A percentile compares a stretch with the other conserved stretches of the same genome.
These are phyloP conservation scores for Astreopora myriophthalma DNA, from an alignment of 64 coral and sea anemone genomes.

Conservation along the genomic window DNA sequence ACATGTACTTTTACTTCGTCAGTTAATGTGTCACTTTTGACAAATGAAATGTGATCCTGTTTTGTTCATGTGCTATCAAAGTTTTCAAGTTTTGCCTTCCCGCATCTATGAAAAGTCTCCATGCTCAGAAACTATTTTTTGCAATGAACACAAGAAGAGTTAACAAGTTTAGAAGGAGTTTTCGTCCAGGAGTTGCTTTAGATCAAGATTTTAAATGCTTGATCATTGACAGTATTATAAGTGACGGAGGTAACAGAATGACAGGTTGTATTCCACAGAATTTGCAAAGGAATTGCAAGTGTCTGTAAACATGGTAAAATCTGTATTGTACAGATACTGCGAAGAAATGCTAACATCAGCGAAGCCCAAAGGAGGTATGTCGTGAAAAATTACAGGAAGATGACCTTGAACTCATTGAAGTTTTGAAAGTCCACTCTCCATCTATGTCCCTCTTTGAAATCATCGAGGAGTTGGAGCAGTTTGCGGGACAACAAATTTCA, in stretches of 20 bases:
- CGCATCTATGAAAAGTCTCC: not conserved
- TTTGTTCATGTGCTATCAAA: not conserved
- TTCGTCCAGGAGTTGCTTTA: slow-evolving; percentile 15
- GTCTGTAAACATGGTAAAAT: too few species aligned
- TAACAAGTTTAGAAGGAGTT: slow-evolving; percentile 45
- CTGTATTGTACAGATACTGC: too few species aligned
- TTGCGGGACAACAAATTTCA: not conserved
- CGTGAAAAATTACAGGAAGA: not conserved
- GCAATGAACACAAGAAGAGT: not conserved
- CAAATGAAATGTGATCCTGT: not conserved
- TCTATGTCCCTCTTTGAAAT: slow-evolving; percentile 7
- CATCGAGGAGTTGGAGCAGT: not conserved
- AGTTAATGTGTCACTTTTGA: too few species aligned
- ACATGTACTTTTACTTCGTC: too few species aligned
- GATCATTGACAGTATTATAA: slow-evolving; percentile 30
- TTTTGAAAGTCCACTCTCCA: slow-evolving; percentile 14
- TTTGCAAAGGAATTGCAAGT: too few species aligned
- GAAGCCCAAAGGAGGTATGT: too few species aligned
- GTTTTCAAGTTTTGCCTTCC: not conserved
- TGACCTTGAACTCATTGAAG: slow-evolving; percentile 12
- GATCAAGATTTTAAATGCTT: slow-evolving; percentile 27
- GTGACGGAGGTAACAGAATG: slow-evolving; percentile 19
- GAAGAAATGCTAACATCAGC: too few species aligned
- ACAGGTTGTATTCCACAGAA: slow-evolving; percentile 43
- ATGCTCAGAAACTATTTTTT: not conserved